Evolutionary conservation across 2,113 vertebrate genomes (phyloP), one percentile per base, ranked within the genome.

Genomic region (Budorcas taxicolor): DNA sequence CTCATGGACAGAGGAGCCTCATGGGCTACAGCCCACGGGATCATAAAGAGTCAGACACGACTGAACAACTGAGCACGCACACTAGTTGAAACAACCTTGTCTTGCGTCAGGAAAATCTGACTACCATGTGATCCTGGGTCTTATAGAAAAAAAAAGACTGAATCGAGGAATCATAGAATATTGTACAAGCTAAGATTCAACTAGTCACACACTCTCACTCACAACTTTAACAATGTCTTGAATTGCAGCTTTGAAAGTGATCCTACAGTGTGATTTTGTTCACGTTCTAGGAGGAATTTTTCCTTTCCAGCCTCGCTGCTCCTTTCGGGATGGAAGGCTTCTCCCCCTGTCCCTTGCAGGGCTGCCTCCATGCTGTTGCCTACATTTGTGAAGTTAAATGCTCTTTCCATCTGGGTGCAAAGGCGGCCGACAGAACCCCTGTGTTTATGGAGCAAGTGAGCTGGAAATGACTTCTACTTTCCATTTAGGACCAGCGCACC

Each of bases 401-500:
- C n/a, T 67, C 74, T 82, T 95, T 90, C 82, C n/a, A 47, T 76
- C 12, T 33, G 57, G 58, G 81, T 36, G 64, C 58, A 74, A 52
- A 94, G 97, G 94, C 23, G 36, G 78, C 92, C 2, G 5, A 93
- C 89, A 90, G 95, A 94, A 17, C 33, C 64, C 29, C 74, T 91
- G 62, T n/a, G 21, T 83, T n/a, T 25, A 67, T 7, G 43, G 78
- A 67, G 87, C 12, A 5, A 83, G 52, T 0, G 43, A 88, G 55
- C 60, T 83, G 85, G 94, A 91, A 80, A 78, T 40, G 76, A 81
- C 67, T 92, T 89, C 50, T 90, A 1, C 31, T 64, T 96, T 64
- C 64, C 87, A 11, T 43, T 74, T 36, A 57, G 86, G 81, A 90
- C 87, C 78, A 16, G 90, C 43, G n/a, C 50, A 43, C 3, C 0